These are phyloP conservation scores for Physeter macrocephalus DNA, from an alignment of 2,113 vertebrate species.

Conservation along the genomic window DNA sequence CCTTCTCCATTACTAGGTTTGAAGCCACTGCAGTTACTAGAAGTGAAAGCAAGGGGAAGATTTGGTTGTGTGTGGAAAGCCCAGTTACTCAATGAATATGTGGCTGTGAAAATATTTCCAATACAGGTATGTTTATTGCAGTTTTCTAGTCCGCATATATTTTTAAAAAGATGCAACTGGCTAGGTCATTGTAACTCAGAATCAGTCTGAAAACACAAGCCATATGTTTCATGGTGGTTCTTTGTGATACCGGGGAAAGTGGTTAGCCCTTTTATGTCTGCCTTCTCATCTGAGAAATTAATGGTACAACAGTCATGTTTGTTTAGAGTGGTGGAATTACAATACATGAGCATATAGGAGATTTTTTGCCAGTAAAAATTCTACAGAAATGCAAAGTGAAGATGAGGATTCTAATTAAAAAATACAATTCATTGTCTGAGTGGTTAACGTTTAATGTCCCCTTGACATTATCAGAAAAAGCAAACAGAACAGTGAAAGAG, in stretches of 20 bases:
- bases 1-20: conserved; percentile 93
- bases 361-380: conserved; percentile 37
- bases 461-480: not conserved
- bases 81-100: conserved; percentile 92
- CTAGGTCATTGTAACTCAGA: not conserved
- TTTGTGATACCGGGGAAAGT: not conserved
- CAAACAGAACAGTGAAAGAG: conserved; percentile 9
- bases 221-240: not conserved
- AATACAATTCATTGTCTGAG: not conserved
- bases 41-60: conserved; percentile 96
- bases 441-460: conserved; percentile 16
- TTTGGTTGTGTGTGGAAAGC: conserved; percentile 99
- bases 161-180: not conserved
- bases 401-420: conserved; percentile 21
- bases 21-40: conserved; percentile 94
- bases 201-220: not conserved
- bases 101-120: conserved; percentile 98
- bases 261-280: not conserved
- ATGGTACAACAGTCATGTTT: not conserved
- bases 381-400: conserved; percentile 1
- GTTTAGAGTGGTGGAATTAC: not conserved
- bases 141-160: not conserved
- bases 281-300: not conserved
- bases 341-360: not conserved
- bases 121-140: conserved; percentile 87